phyloP scores from a whole-genome alignment of 1,140 invertebrate species.

The Ctenoplectra terminalis region DNA sequence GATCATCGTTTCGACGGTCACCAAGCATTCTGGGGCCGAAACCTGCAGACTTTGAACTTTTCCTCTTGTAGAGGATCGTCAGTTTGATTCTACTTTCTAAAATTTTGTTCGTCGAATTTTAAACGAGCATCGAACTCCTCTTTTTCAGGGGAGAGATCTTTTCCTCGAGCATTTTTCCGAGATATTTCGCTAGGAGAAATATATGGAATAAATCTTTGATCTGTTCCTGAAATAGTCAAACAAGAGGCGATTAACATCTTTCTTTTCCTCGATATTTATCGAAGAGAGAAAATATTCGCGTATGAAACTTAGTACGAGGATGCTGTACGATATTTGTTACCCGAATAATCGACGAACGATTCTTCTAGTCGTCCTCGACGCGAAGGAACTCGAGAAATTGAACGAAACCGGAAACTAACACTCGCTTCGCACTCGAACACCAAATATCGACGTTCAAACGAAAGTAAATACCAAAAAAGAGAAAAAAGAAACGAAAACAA shows the following conservation, averaged over 20 bases:
- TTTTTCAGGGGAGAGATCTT: neutral
- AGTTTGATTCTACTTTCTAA: neutral
- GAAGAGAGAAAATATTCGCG: too few relatives aligned
- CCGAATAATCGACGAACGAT: neutral
- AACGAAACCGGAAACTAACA: neutral
- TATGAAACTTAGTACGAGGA: neutral
- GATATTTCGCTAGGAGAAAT: neutral
- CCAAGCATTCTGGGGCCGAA: neutral
- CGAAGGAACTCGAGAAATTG: neutral
- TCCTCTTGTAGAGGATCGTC: conserved; percentile 4
- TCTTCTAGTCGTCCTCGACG: neutral
- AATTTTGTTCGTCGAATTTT: neutral
- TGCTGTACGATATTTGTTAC: neutral
- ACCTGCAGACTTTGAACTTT: neutral
- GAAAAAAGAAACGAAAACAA: neutral
- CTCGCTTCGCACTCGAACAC: neutral
- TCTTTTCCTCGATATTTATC: neutral
- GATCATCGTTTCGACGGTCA: neutral
- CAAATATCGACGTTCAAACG: conserved; percentile 12
- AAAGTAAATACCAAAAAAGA: neutral
- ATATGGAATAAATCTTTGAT: neutral
- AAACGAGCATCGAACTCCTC: neutral
- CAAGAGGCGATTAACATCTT: neutral
- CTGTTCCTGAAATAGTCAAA: neutral
- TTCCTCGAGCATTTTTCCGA: neutral